Conservation (phyloP, 2,113 vertebrate species). For the Pavo muticus region DNA sequence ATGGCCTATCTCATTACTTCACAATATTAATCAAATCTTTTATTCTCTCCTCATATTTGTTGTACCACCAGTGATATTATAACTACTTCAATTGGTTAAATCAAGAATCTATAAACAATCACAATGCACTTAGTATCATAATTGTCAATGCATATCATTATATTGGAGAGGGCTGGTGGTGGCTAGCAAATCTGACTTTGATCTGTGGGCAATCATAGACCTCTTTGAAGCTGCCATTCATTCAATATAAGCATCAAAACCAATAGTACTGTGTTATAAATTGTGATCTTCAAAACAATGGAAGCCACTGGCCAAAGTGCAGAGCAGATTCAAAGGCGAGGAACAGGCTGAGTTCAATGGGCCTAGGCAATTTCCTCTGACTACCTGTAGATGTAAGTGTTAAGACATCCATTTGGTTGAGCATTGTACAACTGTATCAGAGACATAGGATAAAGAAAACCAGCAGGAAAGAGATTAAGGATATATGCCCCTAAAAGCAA, state of each 20-base stretch:
- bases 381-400: not conserved
- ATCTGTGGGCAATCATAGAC: not conserved
- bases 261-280: not conserved
- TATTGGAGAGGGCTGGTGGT: not conserved
- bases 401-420: not conserved
- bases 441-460: not conserved
- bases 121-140: conserved; percentile 26
- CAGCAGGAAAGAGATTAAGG: not conserved
- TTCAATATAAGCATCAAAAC: not conserved
- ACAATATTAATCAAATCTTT: conserved; percentile 70
- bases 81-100: conserved; percentile 53
- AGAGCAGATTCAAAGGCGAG: not conserved
- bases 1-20: conserved; percentile 65
- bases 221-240: not conserved
- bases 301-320: not conserved
- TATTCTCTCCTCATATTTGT: conserved; percentile 71
- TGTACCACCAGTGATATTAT: conserved; percentile 41
- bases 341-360: not conserved
- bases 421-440: not conserved
- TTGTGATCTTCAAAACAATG: not conserved
- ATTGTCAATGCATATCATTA: conserved; percentile 41
- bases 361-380: not conserved
- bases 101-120: conserved; percentile 60
- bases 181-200: conserved; percentile 6
- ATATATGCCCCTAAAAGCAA: not conserved